phyloP scores from a whole-genome alignment of 2,888 invertebrate genomes.

The Lasioglossum leucozonium region DNA sequence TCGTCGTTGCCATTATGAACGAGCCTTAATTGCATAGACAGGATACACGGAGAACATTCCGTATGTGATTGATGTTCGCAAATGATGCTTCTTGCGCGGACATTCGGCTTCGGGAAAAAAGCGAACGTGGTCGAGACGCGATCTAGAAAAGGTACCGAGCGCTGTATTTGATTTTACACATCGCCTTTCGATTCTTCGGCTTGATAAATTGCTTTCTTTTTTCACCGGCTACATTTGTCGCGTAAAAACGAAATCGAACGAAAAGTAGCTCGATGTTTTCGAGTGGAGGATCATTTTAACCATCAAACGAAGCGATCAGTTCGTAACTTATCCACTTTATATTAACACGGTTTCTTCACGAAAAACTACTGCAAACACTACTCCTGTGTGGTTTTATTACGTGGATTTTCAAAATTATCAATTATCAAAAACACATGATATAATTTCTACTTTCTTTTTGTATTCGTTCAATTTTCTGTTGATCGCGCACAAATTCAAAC shows the following conservation, averaged over 20 bases:
- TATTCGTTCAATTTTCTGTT: neutral
- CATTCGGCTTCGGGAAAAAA: neutral
- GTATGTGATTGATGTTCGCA: conserved; percentile 11
- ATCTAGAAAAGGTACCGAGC: neutral
- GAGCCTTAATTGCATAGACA: neutral
- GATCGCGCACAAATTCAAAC: neutral
- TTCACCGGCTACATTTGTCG: neutral
- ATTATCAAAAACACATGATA: neutral
- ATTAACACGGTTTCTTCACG: neutral
- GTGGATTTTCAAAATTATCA: neutral
- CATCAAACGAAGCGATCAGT: neutral
- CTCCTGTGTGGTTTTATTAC: neutral
- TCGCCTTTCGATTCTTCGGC: neutral
- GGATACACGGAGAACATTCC: neutral
- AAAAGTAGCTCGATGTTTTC: neutral
- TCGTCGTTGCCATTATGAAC: neutral
- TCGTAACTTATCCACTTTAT: neutral
- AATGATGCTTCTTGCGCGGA: neutral
- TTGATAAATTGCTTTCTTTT: neutral
- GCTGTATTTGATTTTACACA: neutral
- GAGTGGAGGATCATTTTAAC: neutral
- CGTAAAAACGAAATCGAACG: neutral
- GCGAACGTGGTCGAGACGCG: neutral
- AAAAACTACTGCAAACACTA: too few relatives aligned
- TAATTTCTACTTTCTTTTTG: neutral